A percentile compares a stretch with the other conserved stretches of the same genome.
phyloP scores from a whole-genome alignment of 35 echinoderm and acorn worm genomes.

The Stichopus chloronotus region DNA sequence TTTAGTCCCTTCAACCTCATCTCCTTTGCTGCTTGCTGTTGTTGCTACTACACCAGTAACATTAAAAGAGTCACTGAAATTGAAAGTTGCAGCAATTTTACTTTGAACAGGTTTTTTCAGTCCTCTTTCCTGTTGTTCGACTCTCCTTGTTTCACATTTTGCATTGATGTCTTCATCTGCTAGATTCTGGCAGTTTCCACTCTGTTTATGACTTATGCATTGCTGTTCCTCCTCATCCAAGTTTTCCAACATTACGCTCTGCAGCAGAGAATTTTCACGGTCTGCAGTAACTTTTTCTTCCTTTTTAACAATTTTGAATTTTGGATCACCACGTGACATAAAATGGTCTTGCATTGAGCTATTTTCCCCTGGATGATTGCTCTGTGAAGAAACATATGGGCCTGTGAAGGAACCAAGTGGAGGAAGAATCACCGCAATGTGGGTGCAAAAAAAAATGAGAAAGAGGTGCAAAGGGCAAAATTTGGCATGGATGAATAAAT shows the following conservation, averaged over 20 bases:
- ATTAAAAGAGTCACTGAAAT: conserved; percentile 5
- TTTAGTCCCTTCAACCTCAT: background rate
- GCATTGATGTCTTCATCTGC: background rate
- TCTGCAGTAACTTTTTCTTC: background rate
- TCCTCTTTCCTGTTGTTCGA: background rate
- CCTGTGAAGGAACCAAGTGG: conserved; percentile 38
- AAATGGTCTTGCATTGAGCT: background rate
- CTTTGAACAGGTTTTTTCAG: background rate
- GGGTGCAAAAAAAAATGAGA: background rate
- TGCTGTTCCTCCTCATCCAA: background rate
- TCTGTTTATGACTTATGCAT: background rate
- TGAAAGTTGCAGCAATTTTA: conserved; percentile 37
- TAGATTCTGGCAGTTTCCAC: background rate
- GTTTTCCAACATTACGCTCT: background rate
- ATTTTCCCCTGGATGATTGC: background rate
- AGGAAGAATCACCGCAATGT: background rate
- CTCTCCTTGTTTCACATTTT: background rate
- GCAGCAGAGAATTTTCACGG: background rate
- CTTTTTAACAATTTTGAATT: background rate
- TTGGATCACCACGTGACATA: background rate
- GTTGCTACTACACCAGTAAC: background rate
- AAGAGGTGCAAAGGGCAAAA: background rate
- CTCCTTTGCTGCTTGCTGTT: background rate
- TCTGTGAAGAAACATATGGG: conserved; percentile 44
- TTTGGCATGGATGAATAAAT: background rate